Conservation (phyloP, 2,888 invertebrate species). For the Malthinus seriepunctatus region DNA sequence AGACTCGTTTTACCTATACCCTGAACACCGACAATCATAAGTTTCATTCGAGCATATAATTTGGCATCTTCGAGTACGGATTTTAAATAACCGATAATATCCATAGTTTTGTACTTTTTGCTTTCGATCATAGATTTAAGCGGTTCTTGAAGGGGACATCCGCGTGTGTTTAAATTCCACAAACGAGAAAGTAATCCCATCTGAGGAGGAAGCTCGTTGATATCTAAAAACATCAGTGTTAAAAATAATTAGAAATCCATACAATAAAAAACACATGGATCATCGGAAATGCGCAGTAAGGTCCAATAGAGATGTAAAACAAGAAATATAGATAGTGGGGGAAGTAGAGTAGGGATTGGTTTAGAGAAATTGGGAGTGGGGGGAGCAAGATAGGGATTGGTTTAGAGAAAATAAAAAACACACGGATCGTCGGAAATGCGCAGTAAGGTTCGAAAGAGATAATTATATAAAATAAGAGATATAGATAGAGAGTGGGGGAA, state of each 20-base stretch:
- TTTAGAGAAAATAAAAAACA: too few species aligned
- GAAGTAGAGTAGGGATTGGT: too few species aligned
- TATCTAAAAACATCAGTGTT: slow-evolving; percentile 58
- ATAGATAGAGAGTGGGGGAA: too few species aligned
- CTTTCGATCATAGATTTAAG: slow-evolving; percentile 88
- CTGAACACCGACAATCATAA: slow-evolving; percentile 95
- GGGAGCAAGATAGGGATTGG: too few species aligned
- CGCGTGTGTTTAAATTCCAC: slow-evolving; percentile 93
- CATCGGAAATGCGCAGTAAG: too few species aligned
- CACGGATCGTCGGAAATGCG: too few species aligned
- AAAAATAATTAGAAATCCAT: neutral
- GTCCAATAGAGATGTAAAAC: too few species aligned
- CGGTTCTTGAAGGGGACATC: slow-evolving; percentile 87
- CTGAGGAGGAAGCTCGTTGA: slow-evolving; percentile 89
- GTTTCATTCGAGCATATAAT: slow-evolving; percentile 92
- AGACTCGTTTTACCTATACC: slow-evolving; percentile 88
- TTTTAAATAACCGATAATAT: slow-evolving; percentile 91
- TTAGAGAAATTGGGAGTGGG: too few species aligned
- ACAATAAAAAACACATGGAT: too few species aligned
- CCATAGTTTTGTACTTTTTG: slow-evolving; percentile 94
- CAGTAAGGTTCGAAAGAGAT: too few species aligned
- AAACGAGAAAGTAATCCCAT: slow-evolving; percentile 92
- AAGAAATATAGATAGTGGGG: too few species aligned
- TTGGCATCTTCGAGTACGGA: slow-evolving; percentile 87
- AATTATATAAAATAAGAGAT: too few species aligned